phyloP scores from a whole-genome alignment of 2,113 vertebrate genomes.

The Anoura caudifer region DNA sequence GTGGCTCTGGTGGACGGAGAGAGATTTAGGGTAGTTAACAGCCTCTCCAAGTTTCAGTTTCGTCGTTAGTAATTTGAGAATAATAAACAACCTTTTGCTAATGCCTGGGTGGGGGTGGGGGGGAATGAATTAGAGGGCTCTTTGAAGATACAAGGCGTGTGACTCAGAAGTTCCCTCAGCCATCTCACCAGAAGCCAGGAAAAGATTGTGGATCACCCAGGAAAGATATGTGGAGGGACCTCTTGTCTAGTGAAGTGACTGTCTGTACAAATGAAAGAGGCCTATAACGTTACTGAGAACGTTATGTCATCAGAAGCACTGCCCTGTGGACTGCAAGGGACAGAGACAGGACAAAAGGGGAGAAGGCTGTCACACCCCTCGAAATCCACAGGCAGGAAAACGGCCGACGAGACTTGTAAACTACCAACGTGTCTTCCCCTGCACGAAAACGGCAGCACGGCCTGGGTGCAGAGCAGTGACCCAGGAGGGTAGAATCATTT shows the following conservation, averaged over 20 bases:
- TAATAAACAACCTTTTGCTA: background rate
- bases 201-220: background rate
- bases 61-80: background rate
- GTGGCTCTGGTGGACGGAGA: background rate
- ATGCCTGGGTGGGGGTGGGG: background rate
- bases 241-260: background rate
- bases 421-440: background rate
- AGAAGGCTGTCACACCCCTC: background rate
- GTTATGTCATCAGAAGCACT: background rate
- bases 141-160: background rate
- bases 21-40: background rate
- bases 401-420: background rate
- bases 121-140: too few species aligned
- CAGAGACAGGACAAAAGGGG: background rate
- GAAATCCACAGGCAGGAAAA: background rate
- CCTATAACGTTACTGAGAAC: background rate
- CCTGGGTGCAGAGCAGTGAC: background rate
- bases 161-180: background rate
- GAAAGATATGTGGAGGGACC: background rate
- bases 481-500: background rate
- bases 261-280: background rate
- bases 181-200: background rate
- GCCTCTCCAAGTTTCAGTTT: background rate
- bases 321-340: background rate
- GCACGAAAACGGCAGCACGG: background rate